A percentile compares a stretch with the other conserved stretches of the same genome.
Conservation (phyloP, 2,888 invertebrate genomes). For the Protodeltote pygarga region DNA sequence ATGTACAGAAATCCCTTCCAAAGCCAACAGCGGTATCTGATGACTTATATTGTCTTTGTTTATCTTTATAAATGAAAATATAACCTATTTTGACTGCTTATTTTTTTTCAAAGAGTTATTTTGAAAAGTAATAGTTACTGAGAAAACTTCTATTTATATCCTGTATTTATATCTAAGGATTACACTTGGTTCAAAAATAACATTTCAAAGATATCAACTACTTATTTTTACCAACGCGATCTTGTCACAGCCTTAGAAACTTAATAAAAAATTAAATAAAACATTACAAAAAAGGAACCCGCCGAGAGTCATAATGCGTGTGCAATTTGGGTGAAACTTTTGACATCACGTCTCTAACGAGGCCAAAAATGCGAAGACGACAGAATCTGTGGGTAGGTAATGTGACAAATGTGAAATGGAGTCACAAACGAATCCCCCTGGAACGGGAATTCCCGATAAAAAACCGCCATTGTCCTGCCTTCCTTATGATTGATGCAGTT, state of each 20-base stretch:
- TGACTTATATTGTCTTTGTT: constrained; percentile 55
- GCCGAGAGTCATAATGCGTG: constrained; percentile 22
- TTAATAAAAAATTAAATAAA: no score
- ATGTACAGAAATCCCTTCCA: constrained; percentile 61
- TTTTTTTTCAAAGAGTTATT: no score
- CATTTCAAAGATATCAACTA: no score
- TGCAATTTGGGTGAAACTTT: constrained; percentile 35
- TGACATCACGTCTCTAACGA: constrained; percentile 42
- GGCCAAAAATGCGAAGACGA: constrained; percentile 28
- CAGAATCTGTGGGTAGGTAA: constrained; percentile 49
- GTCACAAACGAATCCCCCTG: constrained; percentile 58
- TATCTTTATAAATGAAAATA: constrained; percentile 13
- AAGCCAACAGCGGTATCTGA: constrained; percentile 61
- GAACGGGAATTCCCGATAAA: constrained; percentile 64
- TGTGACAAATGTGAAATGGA: constrained; percentile 66
- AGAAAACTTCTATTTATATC: no score
- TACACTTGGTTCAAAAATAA: no score
- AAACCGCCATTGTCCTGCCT: constrained; percentile 68
- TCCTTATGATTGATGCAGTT: constrained; percentile 75
- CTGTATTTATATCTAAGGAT: no score
- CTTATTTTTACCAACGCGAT: no score
- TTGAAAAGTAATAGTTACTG: no score
- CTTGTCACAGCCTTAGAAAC: no score
- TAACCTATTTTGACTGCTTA: background rate
- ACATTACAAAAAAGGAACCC: constrained; percentile 12